Conservation (phyloP, 2,797 vertebrate genomes). For the Arctocebus calabarensis region DNA sequence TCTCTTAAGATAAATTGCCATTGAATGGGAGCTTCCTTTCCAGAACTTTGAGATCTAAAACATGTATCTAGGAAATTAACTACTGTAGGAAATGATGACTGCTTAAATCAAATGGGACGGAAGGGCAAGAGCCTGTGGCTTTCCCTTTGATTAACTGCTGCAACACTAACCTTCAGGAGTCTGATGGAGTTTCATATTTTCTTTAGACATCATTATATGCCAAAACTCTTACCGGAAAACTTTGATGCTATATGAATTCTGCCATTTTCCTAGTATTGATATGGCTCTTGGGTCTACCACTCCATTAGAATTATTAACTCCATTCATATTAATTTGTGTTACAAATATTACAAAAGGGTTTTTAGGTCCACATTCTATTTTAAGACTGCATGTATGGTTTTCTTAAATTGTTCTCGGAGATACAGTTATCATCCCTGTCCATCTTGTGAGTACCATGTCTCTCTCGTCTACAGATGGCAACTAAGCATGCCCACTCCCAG, state of each 20-base stretch:
- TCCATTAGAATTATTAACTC: constrained; percentile 98
- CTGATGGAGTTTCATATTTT: constrained; percentile 83
- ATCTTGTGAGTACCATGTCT: no score
- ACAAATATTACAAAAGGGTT: constrained; percentile 99
- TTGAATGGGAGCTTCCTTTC: no score
- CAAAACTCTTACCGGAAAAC: no score
- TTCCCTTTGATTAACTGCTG: constrained; percentile 92
- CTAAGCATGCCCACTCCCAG: no score
- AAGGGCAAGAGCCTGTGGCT: not conserved
- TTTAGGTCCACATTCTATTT: constrained; percentile 98
- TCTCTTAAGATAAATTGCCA: no score
- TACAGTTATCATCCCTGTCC: no score
- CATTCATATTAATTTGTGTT: constrained; percentile 99
- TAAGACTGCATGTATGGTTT: constrained; percentile 99
- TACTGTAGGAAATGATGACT: constrained; percentile 91
- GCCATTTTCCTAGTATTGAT: no score
- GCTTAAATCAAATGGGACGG: constrained; percentile 87
- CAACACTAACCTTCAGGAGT: constrained; percentile 98
- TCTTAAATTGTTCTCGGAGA: constrained; percentile 93
- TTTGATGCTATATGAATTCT: no score
- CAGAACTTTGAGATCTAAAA: no score
- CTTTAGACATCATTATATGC: no score
- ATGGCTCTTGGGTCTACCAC: constrained; percentile 86
- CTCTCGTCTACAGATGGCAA: no score
- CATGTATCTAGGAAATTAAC: constrained; percentile 65